A percentile compares a stretch with the other conserved stretches of the same genome.
phyloP scores from a whole-genome alignment of 2,888 invertebrate species.

The Leucophora obtusa region DNA sequence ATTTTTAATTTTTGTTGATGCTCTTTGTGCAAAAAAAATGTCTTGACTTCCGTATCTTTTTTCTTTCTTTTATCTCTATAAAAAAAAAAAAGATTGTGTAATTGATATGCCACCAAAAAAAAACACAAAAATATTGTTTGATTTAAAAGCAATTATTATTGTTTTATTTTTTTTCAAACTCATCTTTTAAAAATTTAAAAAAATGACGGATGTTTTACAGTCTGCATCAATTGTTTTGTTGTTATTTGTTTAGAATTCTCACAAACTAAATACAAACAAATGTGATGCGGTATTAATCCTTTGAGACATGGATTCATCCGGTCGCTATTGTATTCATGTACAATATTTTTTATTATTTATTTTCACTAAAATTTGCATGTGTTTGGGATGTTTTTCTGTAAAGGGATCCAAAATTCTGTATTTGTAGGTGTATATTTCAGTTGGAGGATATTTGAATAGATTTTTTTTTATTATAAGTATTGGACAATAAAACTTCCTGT shows the following conservation, averaged over 20 bases:
- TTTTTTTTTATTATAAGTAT: constrained; percentile 18
- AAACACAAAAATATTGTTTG: constrained; percentile 36
- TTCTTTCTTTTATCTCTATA: constrained; percentile 30
- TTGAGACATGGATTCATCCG: constrained; percentile 73
- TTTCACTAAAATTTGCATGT: constrained; percentile 56
- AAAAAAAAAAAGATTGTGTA: constrained; percentile 33
- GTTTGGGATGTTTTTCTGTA: neutral
- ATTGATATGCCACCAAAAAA: constrained; percentile 58
- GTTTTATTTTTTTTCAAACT: constrained; percentile 17
- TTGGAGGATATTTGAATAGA: constrained; percentile 23
- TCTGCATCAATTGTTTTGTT: constrained; percentile 21
- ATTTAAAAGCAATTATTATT: constrained; percentile 46
- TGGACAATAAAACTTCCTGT: constrained; percentile 50
- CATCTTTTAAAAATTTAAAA: constrained; percentile 42
- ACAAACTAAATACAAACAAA: constrained; percentile 14
- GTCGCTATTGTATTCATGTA: constrained; percentile 60
- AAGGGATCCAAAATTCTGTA: constrained; percentile 10
- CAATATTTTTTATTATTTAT: neutral
- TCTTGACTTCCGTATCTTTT: constrained; percentile 51
- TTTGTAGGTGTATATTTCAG: constrained; percentile 50
- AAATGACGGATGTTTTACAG: constrained; percentile 50
- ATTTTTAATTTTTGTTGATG: neutral
- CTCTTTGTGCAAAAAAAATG: neutral
- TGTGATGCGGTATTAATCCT: constrained; percentile 63
- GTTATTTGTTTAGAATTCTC: constrained; percentile 11